Percentiles rank a stretch among this genome's conserved stretches.
Evolutionary conservation across 2,113 vertebrate genomes (phyloP).

Genomic region (Danio rerio): GRCz12tu NC_133191.1:46855001-46855500

Average conservation of each 20-base stretch:
- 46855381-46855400: not conserved
- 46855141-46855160: conserved; percentile 97
- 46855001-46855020: conserved; percentile 92
- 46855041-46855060: conserved; percentile 70
- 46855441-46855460: not conserved
- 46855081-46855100: conserved; percentile 66
- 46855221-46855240: conserved; percentile 93
- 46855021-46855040: conserved; percentile 87
- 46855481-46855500: no score
- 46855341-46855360: conserved; percentile 6
- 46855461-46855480: no score
- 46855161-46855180: conserved; percentile 95
- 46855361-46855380: not conserved
- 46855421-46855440: not conserved
- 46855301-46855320: not conserved
- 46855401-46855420: not conserved
- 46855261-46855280: not conserved
- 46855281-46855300: not conserved
- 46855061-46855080: conserved; percentile 77
- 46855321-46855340: not conserved
- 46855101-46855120: conserved; percentile 46
- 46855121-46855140: conserved; percentile 82
- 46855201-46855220: conserved; percentile 95
- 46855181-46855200: conserved; percentile 99
- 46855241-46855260: no score